These are phyloP conservation scores for Meiosimyza decipiens DNA, from an alignment of 2,888 invertebrate genomes.

Conservation along the genomic window DNA sequence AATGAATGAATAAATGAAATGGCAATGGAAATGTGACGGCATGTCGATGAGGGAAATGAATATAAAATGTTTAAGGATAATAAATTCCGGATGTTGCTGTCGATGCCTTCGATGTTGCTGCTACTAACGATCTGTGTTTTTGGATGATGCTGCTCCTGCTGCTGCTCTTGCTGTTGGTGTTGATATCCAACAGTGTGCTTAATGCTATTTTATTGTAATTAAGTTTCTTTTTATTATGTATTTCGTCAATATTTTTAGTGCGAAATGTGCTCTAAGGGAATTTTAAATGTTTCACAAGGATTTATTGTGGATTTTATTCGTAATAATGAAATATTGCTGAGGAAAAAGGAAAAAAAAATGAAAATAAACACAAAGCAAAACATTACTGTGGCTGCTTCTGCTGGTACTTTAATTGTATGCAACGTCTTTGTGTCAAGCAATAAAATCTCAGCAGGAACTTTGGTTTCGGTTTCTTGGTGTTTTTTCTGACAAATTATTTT, in stretches of 20 bases:
- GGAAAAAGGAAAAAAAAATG: background rate
- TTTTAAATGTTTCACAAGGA: background rate
- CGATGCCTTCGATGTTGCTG: background rate
- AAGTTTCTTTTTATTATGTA: background rate
- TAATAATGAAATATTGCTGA: background rate
- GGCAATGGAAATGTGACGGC: background rate
- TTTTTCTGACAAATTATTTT: too few relatives aligned
- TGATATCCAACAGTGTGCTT: background rate
- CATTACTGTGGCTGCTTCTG: background rate
- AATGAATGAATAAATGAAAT: background rate
- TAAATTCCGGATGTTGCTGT: slow-evolving; percentile 16
- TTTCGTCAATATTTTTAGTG: slow-evolving; percentile 4
- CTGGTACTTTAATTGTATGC: background rate
- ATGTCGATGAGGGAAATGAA: slow-evolving; percentile 5
- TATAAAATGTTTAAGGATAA: slow-evolving; percentile 18
- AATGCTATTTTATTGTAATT: slow-evolving; percentile 4
- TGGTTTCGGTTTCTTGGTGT: too few relatives aligned
- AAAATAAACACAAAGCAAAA: background rate
- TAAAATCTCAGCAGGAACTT: too few relatives aligned
- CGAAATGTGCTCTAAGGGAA: background rate
- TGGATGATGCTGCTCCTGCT: too few relatives aligned
- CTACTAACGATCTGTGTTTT: background rate
- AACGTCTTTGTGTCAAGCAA: background rate
- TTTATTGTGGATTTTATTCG: background rate
- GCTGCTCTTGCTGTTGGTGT: background rate